phyloP scores from a whole-genome alignment of 2,113 vertebrate genomes.

The Oostethus manadensis region DNA sequence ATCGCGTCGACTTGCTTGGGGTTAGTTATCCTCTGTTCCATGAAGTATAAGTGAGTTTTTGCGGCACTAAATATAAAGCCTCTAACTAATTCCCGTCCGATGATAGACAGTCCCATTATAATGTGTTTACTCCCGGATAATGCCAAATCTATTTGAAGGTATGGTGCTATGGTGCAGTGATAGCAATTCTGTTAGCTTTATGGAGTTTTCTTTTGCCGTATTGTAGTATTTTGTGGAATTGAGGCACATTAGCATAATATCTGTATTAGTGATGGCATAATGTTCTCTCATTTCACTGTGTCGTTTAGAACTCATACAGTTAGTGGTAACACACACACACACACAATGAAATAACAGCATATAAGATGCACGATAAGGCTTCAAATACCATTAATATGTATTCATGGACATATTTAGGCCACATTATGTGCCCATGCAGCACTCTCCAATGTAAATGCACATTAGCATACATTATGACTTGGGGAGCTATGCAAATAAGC shows the following conservation, averaged over 20 bases:
- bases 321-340: constrained; percentile 10
- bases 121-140: no score
- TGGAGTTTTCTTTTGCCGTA: background rate
- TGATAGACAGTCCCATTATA: no score
- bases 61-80: no score
- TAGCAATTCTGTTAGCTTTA: background rate
- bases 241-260: background rate
- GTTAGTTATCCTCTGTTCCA: no score
- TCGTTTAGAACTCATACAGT: constrained; percentile 8
- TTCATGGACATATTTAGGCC: constrained; percentile 68
- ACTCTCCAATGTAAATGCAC: constrained; percentile 60
- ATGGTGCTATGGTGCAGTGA: no score
- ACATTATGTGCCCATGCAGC: constrained; percentile 55
- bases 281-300: constrained; percentile 20
- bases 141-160: no score
- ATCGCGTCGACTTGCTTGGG: no score
- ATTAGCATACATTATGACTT: constrained; percentile 74
- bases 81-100: no score
- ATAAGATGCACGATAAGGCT: constrained; percentile 13
- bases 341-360: background rate
- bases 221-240: background rate
- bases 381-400: constrained; percentile 49
- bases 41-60: no score
- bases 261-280: background rate
- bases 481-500: constrained; percentile 64